phyloP scores from a whole-genome alignment of 2,113 vertebrate genomes.

The Montifringilla adamsi region DNA sequence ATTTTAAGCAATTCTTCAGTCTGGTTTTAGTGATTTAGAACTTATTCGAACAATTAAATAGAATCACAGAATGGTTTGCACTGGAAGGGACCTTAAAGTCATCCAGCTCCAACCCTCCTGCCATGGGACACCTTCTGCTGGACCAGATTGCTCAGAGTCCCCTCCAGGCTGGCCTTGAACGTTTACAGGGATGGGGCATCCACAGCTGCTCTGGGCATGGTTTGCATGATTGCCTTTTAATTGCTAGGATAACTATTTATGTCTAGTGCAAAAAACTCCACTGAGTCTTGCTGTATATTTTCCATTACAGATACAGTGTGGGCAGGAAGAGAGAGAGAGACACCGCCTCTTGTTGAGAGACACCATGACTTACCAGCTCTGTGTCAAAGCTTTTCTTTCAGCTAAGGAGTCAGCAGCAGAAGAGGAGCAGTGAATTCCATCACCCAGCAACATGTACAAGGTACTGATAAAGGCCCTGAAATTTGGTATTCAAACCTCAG shows the following conservation, averaged over 20 bases:
- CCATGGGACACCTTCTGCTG: not conserved
- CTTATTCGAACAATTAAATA: not conserved
- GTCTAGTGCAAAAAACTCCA: not conserved
- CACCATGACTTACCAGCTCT: not conserved
- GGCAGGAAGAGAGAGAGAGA: not conserved
- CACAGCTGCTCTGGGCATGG: not conserved
- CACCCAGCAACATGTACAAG: not conserved
- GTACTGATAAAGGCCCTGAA: not conserved
- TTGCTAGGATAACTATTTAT: not conserved
- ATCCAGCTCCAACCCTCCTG: not conserved
- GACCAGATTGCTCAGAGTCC: not conserved
- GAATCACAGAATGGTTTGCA: not conserved
- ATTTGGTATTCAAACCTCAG: not conserved
- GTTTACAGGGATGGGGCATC: not conserved
- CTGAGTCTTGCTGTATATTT: not conserved
- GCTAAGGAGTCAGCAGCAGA: not conserved
- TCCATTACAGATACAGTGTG: not conserved
- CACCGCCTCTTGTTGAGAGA: not conserved
- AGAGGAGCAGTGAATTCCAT: not conserved
- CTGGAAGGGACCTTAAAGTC: not conserved
- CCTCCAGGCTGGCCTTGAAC: not conserved
- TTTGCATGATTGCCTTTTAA: not conserved
- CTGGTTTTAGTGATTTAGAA: not conserved
- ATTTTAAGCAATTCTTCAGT: not conserved
- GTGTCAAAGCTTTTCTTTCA: not conserved